Percentiles rank a stretch among this genome's conserved stretches.
These are phyloP conservation scores for Stictonetta naevosa DNA, from an alignment of 2,113 vertebrate genomes.

Conservation along the genomic window DNA sequence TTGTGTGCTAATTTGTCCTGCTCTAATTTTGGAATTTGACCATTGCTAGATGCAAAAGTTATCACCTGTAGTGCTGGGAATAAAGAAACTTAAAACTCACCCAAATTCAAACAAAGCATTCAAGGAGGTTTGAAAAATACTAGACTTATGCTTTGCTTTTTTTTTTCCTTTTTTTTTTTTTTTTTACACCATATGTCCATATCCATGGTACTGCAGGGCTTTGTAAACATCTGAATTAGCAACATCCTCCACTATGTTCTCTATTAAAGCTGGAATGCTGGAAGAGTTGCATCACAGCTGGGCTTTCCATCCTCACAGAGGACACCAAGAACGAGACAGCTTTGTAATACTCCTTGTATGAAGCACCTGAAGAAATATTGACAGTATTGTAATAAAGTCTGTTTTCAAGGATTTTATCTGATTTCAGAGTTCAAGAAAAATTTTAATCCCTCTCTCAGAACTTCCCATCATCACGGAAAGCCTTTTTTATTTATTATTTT, in stretches of 20 bases:
- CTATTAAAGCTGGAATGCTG: not conserved
- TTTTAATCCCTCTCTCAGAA: not conserved
- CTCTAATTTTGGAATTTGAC: not conserved
- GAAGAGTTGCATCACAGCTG: not conserved
- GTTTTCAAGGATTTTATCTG: not conserved
- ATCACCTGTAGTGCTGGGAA: not conserved
- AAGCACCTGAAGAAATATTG: not conserved
- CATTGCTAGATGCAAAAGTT: not conserved
- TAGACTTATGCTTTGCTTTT: not conserved
- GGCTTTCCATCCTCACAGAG: not conserved
- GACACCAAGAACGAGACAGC: not conserved
- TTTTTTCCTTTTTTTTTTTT: not conserved
- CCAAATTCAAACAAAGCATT: not conserved
- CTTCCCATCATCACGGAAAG: not conserved
- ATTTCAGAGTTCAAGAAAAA: not conserved
- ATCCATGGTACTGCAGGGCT: not conserved
- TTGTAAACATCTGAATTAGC: not conserved
- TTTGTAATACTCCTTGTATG: not conserved
- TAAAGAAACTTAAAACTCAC: not conserved
- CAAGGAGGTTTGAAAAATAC: not conserved
- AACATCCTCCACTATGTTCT: not conserved
- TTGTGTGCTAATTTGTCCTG: not conserved
- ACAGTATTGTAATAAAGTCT: not conserved
- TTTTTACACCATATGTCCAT: not conserved
- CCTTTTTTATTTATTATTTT: not conserved